Evolutionary conservation across 2,797 vertebrate species (phyloP).

Genomic region (Chrysocyon brachyurus): DNA sequence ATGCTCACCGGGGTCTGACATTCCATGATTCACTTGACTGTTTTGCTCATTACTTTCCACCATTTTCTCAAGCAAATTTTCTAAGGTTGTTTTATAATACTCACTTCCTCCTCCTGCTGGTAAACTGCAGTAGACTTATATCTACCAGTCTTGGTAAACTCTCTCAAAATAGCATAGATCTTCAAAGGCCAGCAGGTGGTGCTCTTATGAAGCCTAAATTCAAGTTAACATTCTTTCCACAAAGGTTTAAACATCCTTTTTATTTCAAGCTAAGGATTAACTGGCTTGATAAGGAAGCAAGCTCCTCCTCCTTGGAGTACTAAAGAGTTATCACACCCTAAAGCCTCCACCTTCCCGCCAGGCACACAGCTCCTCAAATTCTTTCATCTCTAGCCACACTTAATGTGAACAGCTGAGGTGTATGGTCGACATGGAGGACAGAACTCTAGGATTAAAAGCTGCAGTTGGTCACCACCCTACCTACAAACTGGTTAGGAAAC

Average conservation of each 20-base stretch:
- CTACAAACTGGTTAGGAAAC: slow-evolving; percentile 7
- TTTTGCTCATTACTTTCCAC: slow-evolving; percentile 7
- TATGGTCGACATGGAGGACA: not conserved
- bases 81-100: not conserved
- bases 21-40: not conserved
- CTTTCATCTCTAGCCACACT: not conserved
- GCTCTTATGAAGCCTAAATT: slow-evolving; percentile 71
- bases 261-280: slow-evolving; percentile 76
- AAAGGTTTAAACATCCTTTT: slow-evolving; percentile 85
- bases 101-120: slow-evolving; percentile 64
- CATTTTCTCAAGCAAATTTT: slow-evolving; percentile 62
- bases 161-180: slow-evolving; percentile 67
- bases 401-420: not conserved
- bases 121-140: not conserved
- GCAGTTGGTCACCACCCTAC: not conserved
- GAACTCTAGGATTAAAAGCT: slow-evolving; percentile 2
- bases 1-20: not conserved
- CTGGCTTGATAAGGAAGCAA: slow-evolving; percentile 67
- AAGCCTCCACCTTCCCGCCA: not conserved
- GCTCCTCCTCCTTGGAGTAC: not conserved
- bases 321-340: not conserved
- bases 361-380: not conserved
- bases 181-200: slow-evolving; percentile 86
- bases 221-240: slow-evolving; percentile 67
- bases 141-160: not conserved